These are phyloP conservation scores for Meloe dianella DNA, from an alignment of 2,888 invertebrate species.

Conservation along the genomic window DNA sequence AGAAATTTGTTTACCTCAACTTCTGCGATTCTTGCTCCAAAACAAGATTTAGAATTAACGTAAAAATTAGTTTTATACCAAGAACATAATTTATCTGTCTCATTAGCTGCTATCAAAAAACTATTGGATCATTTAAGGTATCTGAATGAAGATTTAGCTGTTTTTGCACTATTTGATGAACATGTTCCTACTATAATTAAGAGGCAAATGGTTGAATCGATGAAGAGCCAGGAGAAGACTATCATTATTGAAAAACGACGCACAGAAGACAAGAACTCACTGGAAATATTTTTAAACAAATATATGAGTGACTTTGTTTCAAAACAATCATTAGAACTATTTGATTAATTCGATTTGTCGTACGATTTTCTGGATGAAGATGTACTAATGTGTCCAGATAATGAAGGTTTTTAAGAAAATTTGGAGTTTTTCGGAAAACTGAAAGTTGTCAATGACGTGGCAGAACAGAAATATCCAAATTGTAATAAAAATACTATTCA, in stretches of 20 bases:
- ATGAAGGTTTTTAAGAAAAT: background rate
- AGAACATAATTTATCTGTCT: slow-evolving; percentile 11
- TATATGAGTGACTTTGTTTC: slow-evolving; percentile 23
- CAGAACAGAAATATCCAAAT: too few species aligned
- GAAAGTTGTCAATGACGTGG: background rate
- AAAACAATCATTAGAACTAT: slow-evolving; percentile 11
- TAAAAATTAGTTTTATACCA: slow-evolving; percentile 12
- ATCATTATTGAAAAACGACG: background rate
- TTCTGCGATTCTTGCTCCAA: slow-evolving; percentile 5
- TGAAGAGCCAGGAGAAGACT: background rate
- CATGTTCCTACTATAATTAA: too few species aligned
- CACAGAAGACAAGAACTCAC: background rate
- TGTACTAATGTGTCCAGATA: background rate
- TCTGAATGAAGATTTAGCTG: slow-evolving; percentile 20
- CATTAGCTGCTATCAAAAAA: background rate
- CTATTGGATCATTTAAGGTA: background rate
- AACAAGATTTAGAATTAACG: slow-evolving; percentile 18
- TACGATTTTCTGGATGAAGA: slow-evolving; percentile 22
- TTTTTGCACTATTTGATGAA: background rate
- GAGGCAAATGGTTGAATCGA: too few species aligned
- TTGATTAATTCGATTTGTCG: slow-evolving; percentile 1
- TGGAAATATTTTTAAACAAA: background rate
- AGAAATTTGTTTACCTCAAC: background rate
- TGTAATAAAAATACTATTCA: too few species aligned
- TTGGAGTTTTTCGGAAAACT: background rate